phyloP scores from a whole-genome alignment of 2,888 invertebrate species.

The Vandiemenella viatica region DNA sequence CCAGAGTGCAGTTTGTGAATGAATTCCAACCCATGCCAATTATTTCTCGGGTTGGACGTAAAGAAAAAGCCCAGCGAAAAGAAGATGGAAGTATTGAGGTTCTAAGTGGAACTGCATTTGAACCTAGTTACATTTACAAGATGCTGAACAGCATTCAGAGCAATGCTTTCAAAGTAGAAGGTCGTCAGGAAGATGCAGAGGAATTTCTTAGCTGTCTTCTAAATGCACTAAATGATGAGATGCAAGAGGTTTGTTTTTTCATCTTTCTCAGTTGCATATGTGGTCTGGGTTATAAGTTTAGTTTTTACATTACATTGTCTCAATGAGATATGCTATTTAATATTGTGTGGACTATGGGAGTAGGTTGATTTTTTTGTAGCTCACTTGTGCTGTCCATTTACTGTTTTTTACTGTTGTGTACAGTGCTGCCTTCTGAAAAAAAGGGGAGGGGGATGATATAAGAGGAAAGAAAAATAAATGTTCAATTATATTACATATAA shows the following conservation, averaged over 20 bases:
- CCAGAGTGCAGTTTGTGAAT: conserved; percentile 58
- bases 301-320: too few relatives aligned
- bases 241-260: conserved; percentile 74
- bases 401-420: too few relatives aligned
- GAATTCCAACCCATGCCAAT: conserved; percentile 58
- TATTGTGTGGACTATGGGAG: too few relatives aligned
- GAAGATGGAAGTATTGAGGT: conserved; percentile 31
- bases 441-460: too few relatives aligned
- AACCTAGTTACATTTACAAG: conserved; percentile 75
- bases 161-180: conserved; percentile 54
- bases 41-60: conserved; percentile 27
- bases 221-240: conserved; percentile 91
- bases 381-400: too few relatives aligned
- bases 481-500: too few relatives aligned
- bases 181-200: conserved; percentile 92
- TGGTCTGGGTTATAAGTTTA: too few relatives aligned
- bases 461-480: too few relatives aligned
- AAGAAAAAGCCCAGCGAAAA: conserved; percentile 18
- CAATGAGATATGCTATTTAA: too few relatives aligned
- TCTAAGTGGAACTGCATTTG: conserved; percentile 62
- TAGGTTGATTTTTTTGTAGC: too few relatives aligned
- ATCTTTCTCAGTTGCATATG: too few relatives aligned
- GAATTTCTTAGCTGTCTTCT: conserved; percentile 87
- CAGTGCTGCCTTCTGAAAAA: too few relatives aligned
- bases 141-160: conserved; percentile 64